Base-by-base conservation (phyloP, 1,140 invertebrate genomes). In the Bombus superbus region DNA sequence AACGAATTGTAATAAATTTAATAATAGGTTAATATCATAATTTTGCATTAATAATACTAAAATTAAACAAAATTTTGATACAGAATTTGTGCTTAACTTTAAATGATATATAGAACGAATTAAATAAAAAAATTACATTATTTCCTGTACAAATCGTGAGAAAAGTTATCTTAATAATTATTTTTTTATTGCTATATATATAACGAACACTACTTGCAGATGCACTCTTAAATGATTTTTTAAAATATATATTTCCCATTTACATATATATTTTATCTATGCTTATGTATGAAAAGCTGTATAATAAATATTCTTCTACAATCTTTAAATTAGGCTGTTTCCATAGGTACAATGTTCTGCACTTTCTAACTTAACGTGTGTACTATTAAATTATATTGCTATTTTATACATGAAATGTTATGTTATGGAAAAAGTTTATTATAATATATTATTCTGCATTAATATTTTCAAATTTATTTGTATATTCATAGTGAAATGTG, bases 221-320 rank as follows among this genome's bases (percentile, higher is more conserved):
- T 57, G 47, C 62, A 83, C 22, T 77, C 22, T 83, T 83, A 57
- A 62, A 76, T 77, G 40, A 68, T 76, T 64, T 62, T 77, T 83
- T 69, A 53, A 76, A 83, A 42, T 62, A 42, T 62, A 76, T 38
- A 28, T 57, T 83, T 40, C 28, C 53, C 73, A 38, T 68, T 78
- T 79, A 66, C 35, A 78, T 79, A 78, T 59, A 78, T 79, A 78
- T 59, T 79, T 84, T 79, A 47, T 72, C 68, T 72, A n/a, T 80
- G 83, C 76, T 84, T 84, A 72, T 84, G 76, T 84, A 80, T 38
- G 57, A 72, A 80, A 71, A 57, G 40, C 40, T 84, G 75, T 80
- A 79, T 72, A 79, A 84, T 80, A 84, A 79, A 84, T 84, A 83
- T 83, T 83, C 81, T 83, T 83, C 81, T 83, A 83, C 73, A 83